Evolutionary conservation across 2,888 invertebrate genomes (phyloP).

Genomic region (Drosophila rellima): DNA sequence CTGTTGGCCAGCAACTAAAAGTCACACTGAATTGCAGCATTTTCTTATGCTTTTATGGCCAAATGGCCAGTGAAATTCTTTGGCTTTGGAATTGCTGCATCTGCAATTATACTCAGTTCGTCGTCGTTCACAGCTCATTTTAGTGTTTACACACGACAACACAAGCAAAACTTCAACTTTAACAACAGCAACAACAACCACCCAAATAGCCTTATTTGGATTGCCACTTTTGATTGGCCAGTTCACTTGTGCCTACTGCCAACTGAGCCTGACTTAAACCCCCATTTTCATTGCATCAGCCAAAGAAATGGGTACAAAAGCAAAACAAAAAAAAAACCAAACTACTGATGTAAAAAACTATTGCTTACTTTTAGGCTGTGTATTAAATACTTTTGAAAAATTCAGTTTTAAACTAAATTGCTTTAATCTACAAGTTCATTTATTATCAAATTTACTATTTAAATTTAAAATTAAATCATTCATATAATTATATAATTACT

Average conservation of each 20-base stretch:
- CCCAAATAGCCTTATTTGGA: conserved; percentile 41
- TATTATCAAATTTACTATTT: not conserved
- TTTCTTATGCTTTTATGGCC: conserved; percentile 67
- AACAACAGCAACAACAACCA: conserved; percentile 11
- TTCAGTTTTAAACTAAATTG: too few species aligned
- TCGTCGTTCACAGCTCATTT: conserved; percentile 46
- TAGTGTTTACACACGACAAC: conserved; percentile 38
- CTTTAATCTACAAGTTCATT: not conserved
- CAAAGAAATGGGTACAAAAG: conserved; percentile 21
- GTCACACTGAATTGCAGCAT: conserved; percentile 38
- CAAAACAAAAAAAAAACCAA: not conserved
- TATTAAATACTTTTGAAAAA: not conserved
- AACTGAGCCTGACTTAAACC: conserved; percentile 63
- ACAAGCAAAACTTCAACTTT: conserved; percentile 7
- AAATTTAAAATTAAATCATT: too few species aligned
- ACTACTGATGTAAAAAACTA: not conserved
- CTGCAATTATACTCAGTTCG: conserved; percentile 71
- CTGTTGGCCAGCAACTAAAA: conserved; percentile 55
- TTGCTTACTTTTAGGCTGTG: conserved; percentile 18
- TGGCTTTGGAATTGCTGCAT: conserved; percentile 72
- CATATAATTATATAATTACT: too few species aligned
- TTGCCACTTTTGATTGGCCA: conserved; percentile 54
- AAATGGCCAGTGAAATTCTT: conserved; percentile 65
- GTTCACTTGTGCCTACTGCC: conserved; percentile 13
- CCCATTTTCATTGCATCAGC: conserved; percentile 78